Base-by-base conservation (phyloP, 2,797 vertebrate genomes). In the Mormyrus hasselquistii region DNA sequence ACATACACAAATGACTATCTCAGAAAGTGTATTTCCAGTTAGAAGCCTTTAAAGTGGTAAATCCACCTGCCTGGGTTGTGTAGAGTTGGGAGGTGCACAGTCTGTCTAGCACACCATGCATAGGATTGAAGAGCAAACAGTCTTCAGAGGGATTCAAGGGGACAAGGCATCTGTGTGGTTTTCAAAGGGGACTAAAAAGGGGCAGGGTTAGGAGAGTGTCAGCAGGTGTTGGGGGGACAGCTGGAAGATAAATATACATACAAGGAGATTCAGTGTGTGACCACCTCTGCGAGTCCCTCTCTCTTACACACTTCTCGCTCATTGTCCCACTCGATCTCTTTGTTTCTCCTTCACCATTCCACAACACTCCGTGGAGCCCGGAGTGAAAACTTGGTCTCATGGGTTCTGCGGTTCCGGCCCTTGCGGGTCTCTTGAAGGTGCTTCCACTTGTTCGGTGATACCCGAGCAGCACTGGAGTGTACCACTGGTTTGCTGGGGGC, bases 391-490 rank as follows among this genome's bases (percentile, higher is more conserved):
- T 96, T 96, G 16, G 96, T 95, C 0, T 97, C 95, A 0, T 98
- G 97, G 84, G 96, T 99, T 92, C 98, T 96, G 84, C 98, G 97
- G 92, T 96, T 98, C 87, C 98, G 95, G 86, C 96, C 96, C 93
- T 96, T 97, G 88, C 96, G 95, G 12, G 94, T 95, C 83, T 97
- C 96, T 92, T 96, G 95, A 0, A 96, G 92, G 90, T 97, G 96
- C 90, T 97, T 96, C 93, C 95, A 97, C 91, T 96, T 97, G 92
- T 96, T 96, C 88, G 95, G 94, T 2, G 92, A 52, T 8, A 95
- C 94, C 88, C 94, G 94, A 82, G 93, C 92, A 0, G 94, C 92
- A 25, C 93, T 92, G 1, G 34, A 91, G 86, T 93, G 92, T 0
- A 76, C 92, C 1, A 85, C 50, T 0, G 93, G 92, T 90, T 92